Evolutionary conservation across 2,113 vertebrate species (phyloP).

Genomic region (Mirza zaza): DNA sequence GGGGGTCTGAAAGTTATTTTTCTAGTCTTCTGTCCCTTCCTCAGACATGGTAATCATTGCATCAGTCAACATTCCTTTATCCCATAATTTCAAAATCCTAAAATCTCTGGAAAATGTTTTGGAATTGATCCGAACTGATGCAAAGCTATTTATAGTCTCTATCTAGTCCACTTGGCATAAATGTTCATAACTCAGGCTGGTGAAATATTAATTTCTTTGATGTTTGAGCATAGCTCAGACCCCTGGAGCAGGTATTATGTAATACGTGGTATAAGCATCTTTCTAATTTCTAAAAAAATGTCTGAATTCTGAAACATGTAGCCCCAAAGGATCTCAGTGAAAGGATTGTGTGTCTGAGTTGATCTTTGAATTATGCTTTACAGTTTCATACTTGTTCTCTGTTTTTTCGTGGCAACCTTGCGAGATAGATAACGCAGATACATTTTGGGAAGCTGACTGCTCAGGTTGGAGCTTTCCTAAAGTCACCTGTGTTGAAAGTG

Average conservation of each 20-base stretch:
- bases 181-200: neutral
- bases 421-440: neutral
- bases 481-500: neutral
- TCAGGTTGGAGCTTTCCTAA: neutral
- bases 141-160: neutral
- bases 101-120: slow-evolving; percentile 10
- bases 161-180: neutral
- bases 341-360: neutral
- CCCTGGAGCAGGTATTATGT: neutral
- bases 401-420: neutral
- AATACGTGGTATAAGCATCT: neutral
- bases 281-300: neutral
- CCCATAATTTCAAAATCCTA: neutral
- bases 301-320: neutral
- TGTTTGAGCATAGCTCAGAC: neutral
- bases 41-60: neutral
- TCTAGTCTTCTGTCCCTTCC: neutral
- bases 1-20: neutral
- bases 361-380: neutral
- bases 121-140: neutral
- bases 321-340: neutral
- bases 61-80: neutral
- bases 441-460: neutral
- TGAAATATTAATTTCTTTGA: neutral
- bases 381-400: neutral